Conservation (phyloP, 2,797 vertebrate genomes). For the Tokudaia muenninki region DNA sequence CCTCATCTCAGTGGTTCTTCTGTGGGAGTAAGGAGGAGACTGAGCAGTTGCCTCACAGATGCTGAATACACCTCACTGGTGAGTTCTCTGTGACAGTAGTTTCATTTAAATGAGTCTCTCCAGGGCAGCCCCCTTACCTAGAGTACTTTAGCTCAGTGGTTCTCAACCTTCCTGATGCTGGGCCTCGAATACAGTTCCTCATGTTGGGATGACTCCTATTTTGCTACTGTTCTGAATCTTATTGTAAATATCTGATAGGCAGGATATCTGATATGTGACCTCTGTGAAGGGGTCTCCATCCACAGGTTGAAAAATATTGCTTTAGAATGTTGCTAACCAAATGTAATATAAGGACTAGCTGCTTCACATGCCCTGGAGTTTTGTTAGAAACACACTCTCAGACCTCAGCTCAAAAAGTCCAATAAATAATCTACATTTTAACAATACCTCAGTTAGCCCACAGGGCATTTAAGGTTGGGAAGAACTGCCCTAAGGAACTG, state of each 20-base stretch:
- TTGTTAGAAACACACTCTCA: not conserved
- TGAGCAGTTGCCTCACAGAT: not conserved
- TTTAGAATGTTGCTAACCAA: not conserved
- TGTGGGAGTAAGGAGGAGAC: not conserved
- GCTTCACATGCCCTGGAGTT: not conserved
- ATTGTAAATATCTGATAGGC: not conserved
- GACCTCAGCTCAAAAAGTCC: slow-evolving; percentile 8
- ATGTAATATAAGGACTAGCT: not conserved
- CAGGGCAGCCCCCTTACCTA: not conserved
- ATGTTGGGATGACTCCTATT: not conserved
- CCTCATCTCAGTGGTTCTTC: not conserved
- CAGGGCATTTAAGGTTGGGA: not conserved
- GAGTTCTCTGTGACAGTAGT: not conserved
- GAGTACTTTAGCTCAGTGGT: not conserved
- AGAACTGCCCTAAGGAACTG: not conserved
- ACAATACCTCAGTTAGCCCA: not conserved
- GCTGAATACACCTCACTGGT: not conserved
- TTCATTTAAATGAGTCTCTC: slow-evolving; percentile 22
- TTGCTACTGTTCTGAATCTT: not conserved
- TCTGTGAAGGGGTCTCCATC: not conserved
- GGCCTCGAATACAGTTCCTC: not conserved
- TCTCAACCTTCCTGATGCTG: not conserved
- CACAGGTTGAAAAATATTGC: not conserved
- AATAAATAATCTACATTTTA: not conserved
- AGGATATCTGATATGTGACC: not conserved